These are phyloP conservation scores for Spea hammondii DNA, from an alignment of 2,797 vertebrate species.

Conservation along the genomic window DNA sequence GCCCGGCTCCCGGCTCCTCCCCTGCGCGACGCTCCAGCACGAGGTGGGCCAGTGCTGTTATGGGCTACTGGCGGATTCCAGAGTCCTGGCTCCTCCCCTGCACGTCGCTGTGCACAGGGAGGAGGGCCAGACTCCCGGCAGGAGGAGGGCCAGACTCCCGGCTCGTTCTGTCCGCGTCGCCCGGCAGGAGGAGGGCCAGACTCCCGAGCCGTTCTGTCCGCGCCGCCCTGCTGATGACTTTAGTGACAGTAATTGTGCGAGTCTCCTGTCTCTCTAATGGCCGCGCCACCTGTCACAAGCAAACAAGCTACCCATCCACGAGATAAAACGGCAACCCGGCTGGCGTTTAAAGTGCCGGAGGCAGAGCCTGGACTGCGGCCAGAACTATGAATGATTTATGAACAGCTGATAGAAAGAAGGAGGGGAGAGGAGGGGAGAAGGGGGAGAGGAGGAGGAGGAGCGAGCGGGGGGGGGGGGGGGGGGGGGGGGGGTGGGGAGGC, in stretches of 20 bases:
- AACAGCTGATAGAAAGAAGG: slow-evolving; percentile 38
- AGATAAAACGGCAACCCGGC: slow-evolving; percentile 3
- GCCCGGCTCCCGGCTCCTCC: background rate
- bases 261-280: background rate
- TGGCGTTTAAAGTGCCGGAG: slow-evolving; percentile 32
- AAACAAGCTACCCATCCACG: slow-evolving; percentile 3
- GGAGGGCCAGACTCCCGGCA: slow-evolving; percentile 1
- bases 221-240: background rate
- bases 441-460: background rate
- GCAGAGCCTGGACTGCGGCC: slow-evolving; percentile 28
- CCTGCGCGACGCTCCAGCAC: background rate
- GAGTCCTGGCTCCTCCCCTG: too few species aligned
- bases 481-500: too few species aligned
- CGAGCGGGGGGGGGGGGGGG: too few species aligned
- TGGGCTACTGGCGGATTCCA: background rate
- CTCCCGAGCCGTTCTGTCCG: background rate
- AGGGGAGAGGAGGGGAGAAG: background rate
- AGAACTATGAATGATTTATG: slow-evolving; percentile 49
- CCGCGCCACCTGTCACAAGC: background rate
- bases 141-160: background rate
- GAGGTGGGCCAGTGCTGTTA: background rate
- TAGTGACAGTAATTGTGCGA: background rate
- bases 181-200: slow-evolving; percentile 2
- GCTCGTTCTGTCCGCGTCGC: background rate
- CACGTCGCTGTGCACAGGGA: too few species aligned